These are phyloP conservation scores for Gasterosteus nipponicus DNA, from an alignment of 2,113 vertebrate genomes.

Conservation along the genomic window DNA sequence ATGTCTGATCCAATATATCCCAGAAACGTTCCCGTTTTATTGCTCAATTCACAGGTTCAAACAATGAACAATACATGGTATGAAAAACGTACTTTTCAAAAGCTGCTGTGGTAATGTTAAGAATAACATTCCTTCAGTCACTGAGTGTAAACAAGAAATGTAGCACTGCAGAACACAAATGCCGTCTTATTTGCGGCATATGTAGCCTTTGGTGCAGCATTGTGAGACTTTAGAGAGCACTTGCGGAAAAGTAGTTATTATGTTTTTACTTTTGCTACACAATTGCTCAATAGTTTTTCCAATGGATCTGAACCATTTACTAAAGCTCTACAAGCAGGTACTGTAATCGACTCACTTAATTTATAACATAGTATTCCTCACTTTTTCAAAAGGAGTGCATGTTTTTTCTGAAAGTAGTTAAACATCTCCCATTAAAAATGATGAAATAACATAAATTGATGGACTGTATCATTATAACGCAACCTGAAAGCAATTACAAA, in stretches of 20 bases:
- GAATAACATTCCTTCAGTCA: conserved; percentile 61
- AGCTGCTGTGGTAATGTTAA: conserved; percentile 42
- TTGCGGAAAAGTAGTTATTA: background rate
- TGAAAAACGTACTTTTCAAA: conserved; percentile 53
- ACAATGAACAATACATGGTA: conserved; percentile 58
- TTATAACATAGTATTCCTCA: conserved; percentile 12
- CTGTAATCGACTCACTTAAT: background rate
- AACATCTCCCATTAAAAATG: conserved; percentile 54
- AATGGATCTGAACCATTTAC: background rate
- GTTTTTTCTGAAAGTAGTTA: conserved; percentile 54
- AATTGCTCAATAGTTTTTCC: background rate
- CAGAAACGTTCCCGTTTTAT: conserved; percentile 60
- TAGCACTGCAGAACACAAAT: conserved; percentile 41
- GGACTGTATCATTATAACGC: conserved; percentile 64
- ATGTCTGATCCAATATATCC: conserved; percentile 69
- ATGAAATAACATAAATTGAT: conserved; percentile 63
- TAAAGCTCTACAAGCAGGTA: background rate
- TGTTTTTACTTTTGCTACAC: background rate
- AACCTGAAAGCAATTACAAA: conserved; percentile 75
- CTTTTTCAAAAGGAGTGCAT: conserved; percentile 24
- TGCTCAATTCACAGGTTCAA: conserved; percentile 65
- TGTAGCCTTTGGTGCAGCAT: conserved; percentile 24
- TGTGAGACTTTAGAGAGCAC: background rate
- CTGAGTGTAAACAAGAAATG: conserved; percentile 59
- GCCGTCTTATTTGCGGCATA: conserved; percentile 49